Base-by-base conservation (phyloP, 2,113 vertebrate species). In the Hemiprocne comata region DNA sequence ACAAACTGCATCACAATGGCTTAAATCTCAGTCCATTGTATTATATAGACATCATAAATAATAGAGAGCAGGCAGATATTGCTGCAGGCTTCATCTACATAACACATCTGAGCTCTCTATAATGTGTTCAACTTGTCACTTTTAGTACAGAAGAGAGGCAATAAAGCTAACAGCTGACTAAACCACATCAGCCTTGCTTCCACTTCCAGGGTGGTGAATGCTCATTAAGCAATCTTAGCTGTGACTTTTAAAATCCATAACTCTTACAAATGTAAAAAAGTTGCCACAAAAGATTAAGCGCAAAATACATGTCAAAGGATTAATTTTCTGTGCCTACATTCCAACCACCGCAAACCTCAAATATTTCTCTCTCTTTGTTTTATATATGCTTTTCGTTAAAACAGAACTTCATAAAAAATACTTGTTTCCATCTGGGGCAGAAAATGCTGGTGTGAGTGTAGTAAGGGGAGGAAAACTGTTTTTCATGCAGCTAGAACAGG, bases 21-120 rank as follows among this genome's bases (percentile, higher is more conserved):
- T 98, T 98, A 98, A 98, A 98, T 98, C 98, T 98, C 98, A 97
- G 98, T 98, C 98, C 97, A 98, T 98, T 98, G 98, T 98, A 97
- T 98, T 98, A 98, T 98, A 98, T 98, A 98, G 98, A 98, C 98
- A 97, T 98, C 98, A 98, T 98, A 98, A 98, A 98, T 98, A 98
- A 98, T 98, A 98, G 97, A 98, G 97, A 98, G 98, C 97, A 98
- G 98, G 97, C 98, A 98, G 98, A 98, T 98, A 98, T 97, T 98
- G 98, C 98, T 97, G 97, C 98, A 95, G 98, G 98, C 98, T 98
- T 98, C 98, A 98, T 98, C 98, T 98, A 98, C 98, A 98, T 98
- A 98, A 98, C 98, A 98, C 98, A 98, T 98, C 98, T 98, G 98
- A 98, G 98, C 98, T 98, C 98, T 98, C 97, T 96, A 93, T 98